Evolutionary conservation across 2,113 vertebrate genomes (phyloP), one percentile per base, ranked within the genome.

Genomic region (Psilopogon haemacephalus): DNA sequence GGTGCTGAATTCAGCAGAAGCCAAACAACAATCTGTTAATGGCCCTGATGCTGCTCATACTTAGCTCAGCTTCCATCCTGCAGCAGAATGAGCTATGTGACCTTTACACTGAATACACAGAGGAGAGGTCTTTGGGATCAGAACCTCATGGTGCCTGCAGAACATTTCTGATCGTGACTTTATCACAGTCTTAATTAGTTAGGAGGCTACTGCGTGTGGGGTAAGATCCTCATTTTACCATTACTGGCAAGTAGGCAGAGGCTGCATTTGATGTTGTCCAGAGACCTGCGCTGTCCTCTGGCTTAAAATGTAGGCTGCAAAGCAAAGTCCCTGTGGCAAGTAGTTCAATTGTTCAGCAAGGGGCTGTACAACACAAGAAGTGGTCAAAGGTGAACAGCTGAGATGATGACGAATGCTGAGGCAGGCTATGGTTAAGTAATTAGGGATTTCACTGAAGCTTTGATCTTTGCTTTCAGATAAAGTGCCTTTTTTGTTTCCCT

Each of bases 401-500:
- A 86, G 55, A 56, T n/a, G 0, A 0, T 15, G 19, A 87, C 50
- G 42, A 76, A 67, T 12, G 50, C 19, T 70, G 56, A 89, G 64
- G 59, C 55, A 79, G 55, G 42, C 55, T 86, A 12, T 8, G 8
- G 14, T 74, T 78, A 55, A 78, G 23, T 38, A 33, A 67, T 28
- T 11, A 84, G 10, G 15, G 28, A 82, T 88, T 92, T 86, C 5
- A 69, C 70, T 72, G 80, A 71, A 70, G 56, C 60, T 68, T 89
- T 63, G 58, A 87, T 28, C 15, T 90, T 91, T 73, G 60, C 62
- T 94, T 89, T 91, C 82, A 87, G 89, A 76, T 71, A 5, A 79
- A 94, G 67, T 67, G 54, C 63, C 68, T 77, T 82, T 50, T 91
- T 82, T 48, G 13, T 74, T 95, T 54, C 58, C 15, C 27, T 72